Evolutionary conservation across 2,888 invertebrate species (phyloP).

Genomic region (Tetramorium bicarinatum): DNA sequence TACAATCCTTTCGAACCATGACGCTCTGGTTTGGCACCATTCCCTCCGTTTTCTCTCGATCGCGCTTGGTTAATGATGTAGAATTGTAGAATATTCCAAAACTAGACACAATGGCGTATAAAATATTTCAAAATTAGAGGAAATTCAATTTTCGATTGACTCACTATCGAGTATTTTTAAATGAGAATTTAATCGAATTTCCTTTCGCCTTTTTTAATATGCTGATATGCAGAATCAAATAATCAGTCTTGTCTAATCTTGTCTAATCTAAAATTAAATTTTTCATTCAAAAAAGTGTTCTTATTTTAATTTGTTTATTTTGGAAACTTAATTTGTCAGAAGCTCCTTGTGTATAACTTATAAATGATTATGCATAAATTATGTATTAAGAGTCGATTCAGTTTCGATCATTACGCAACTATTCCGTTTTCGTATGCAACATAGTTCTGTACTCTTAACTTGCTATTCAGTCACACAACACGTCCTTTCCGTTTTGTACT

Average conservation of each 20-base stretch:
- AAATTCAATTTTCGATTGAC: background rate
- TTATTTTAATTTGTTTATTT: background rate
- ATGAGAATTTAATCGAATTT: background rate
- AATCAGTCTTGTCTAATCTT: background rate
- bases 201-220: background rate
- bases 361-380: background rate
- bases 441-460: background rate
- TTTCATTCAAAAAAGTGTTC: background rate
- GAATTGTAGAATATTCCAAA: background rate
- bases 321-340: background rate
- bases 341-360: background rate
- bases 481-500: background rate
- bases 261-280: background rate
- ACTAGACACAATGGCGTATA: background rate
- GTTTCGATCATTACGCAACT: background rate
- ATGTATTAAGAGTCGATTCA: background rate
- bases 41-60: conserved; percentile 50
- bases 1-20: conserved; percentile 25
- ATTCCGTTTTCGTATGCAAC: conserved; percentile 7
- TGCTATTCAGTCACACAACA: background rate
- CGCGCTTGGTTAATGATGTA: conserved; percentile 3
- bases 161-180: background rate
- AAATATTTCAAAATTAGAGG: background rate
- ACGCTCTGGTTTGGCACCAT: conserved; percentile 4
- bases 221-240: background rate